Evolutionary conservation across 2,113 vertebrate genomes (phyloP).

Genomic region (Melanostigma gelatinosum): DNA sequence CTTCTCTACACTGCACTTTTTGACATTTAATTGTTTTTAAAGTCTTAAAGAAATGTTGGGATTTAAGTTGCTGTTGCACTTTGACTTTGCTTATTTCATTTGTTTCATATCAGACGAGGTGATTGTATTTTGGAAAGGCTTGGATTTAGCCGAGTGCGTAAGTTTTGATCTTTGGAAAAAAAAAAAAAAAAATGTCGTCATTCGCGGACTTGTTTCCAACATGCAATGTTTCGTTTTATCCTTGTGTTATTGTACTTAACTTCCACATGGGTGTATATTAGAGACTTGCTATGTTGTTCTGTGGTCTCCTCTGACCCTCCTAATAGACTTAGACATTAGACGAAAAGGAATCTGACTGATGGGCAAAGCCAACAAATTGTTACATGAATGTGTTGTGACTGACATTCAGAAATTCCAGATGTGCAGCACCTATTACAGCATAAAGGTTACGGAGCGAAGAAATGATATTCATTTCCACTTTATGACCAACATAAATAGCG

Average conservation of each 20-base stretch:
- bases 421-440: slow-evolving; percentile 35
- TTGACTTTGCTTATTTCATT: slow-evolving; percentile 50
- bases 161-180: slow-evolving; percentile 15
- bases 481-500: slow-evolving; percentile 58
- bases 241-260: slow-evolving; percentile 31
- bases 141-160: slow-evolving; percentile 40
- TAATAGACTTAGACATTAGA: slow-evolving; percentile 48
- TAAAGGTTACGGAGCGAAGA: slow-evolving; percentile 53
- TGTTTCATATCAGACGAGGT: slow-evolving; percentile 67
- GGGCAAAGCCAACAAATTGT: slow-evolving; percentile 30
- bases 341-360: slow-evolving; percentile 16
- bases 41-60: slow-evolving; percentile 57
- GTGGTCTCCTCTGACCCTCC: slow-evolving; percentile 40
- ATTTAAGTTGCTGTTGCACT: slow-evolving; percentile 58
- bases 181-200: neutral
- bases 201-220: slow-evolving; percentile 39
- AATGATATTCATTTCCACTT: slow-evolving; percentile 73
- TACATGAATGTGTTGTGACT: slow-evolving; percentile 61
- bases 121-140: slow-evolving; percentile 71
- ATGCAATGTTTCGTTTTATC: slow-evolving; percentile 45
- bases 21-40: slow-evolving; percentile 34
- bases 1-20: slow-evolving; percentile 61
- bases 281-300: slow-evolving; percentile 31
- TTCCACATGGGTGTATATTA: slow-evolving; percentile 33
- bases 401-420: slow-evolving; percentile 55